phyloP scores from a whole-genome alignment of 2,888 invertebrate genomes.

The Polydesmus complanatus region DNA sequence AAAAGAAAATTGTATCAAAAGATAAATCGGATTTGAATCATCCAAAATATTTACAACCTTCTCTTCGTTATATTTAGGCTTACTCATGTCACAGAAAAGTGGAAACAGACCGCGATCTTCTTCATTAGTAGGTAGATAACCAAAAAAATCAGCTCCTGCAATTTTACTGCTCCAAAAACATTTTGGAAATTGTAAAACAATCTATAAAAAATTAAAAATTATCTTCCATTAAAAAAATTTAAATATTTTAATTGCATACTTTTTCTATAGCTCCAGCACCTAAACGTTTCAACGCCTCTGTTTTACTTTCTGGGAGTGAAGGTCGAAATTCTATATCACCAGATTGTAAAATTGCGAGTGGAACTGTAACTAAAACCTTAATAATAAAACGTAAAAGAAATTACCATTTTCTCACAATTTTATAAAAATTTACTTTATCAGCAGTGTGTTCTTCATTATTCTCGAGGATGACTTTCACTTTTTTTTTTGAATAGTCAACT shows the following conservation, averaged over 20 bases:
- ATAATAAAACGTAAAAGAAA: too few relatives aligned
- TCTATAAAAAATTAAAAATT: slow-evolving; percentile 11
- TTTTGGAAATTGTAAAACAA: slow-evolving; percentile 15
- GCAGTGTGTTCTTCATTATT: not conserved
- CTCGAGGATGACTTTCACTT: slow-evolving; percentile 22
- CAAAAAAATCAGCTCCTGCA: slow-evolving; percentile 17
- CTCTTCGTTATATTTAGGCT: not conserved
- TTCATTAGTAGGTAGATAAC: slow-evolving; percentile 13
- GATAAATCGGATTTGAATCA: too few relatives aligned
- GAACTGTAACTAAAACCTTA: slow-evolving; percentile 35
- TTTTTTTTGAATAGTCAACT: slow-evolving; percentile 25
- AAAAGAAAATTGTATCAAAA: too few relatives aligned
- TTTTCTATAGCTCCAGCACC: slow-evolving; percentile 38
- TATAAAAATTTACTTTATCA: not conserved
- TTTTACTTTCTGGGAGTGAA: slow-evolving; percentile 31
- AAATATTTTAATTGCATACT: slow-evolving; percentile 23
- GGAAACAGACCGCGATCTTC: slow-evolving; percentile 12
- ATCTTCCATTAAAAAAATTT: too few relatives aligned
- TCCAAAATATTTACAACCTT: too few relatives aligned
- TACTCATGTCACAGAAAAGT: slow-evolving; percentile 22
- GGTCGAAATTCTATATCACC: slow-evolving; percentile 32
- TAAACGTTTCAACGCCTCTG: slow-evolving; percentile 29
- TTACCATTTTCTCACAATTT: too few relatives aligned
- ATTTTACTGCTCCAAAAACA: slow-evolving; percentile 16
- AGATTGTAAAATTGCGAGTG: slow-evolving; percentile 33